Evolutionary conservation across 1,140 invertebrate species (phyloP), one percentile per base, ranked within the genome.

Genomic region (Geopemphigus sp.): DNA sequence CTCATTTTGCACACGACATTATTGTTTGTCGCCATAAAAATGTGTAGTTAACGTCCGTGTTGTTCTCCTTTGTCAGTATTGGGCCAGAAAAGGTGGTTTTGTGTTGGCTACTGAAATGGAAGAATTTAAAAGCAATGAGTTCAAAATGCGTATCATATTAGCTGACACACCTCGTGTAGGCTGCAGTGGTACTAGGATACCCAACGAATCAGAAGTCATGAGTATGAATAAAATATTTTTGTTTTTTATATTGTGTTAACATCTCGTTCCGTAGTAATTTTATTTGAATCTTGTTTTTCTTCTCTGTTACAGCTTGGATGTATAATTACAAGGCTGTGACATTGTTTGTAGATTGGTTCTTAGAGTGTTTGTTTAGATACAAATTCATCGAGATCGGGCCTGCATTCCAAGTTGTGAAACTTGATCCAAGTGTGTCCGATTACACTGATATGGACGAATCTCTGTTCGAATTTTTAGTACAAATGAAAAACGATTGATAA

Each of bases 61-160:
- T 47, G 1, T 63, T 63, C 12, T 50, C 12, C 47, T 50, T 63
- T 39, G 22, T n/a, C 5, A 78, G 74, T 0, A 5, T 47, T 63
- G 39, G 56, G 22, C 57, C 24, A 50, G 17, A 63, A 61, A 47
- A 47, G 74, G 57, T 78, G 57, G 57, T 47, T 78, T 78, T 63
- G 22, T 63, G 3, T 26, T 78, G 22, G 12, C 57, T 12, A 32
- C 50, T 29, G 26, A 29, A 19, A 26, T 78, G 10, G 22, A 26
- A 19, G 57, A 78, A 19, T 61, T 78, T 3, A 78, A 78, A 4
- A 5, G 12, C 3, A 22, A 63, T n/a, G 15, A 57, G 8, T 78
- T 26, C 22, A 63, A 19, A 39, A 29, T 78, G 15, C 12, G 74
- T 50, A 5, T 78, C 61, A 45, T 78, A 24, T 50, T 78, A 12